Conservation (phyloP, 2,888 invertebrate genomes). For the Kuschelorhynchus macadamiae region DNA sequence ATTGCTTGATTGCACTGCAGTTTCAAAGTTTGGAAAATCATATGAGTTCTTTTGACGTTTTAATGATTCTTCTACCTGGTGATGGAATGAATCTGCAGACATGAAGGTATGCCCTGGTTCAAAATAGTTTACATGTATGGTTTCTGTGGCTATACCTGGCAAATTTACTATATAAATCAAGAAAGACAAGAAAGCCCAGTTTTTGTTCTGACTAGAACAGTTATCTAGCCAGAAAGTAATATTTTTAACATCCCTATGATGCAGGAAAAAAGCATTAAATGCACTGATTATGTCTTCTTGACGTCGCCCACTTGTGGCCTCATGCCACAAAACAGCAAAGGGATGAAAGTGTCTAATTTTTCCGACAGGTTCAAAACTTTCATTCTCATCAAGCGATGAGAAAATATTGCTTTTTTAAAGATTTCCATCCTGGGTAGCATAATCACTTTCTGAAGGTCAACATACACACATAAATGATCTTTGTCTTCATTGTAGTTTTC, state of each 20-base stretch:
- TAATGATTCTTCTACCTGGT: slow-evolving; percentile 17
- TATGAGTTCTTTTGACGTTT: slow-evolving; percentile 8
- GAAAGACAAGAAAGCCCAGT: no score
- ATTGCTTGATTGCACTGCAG: slow-evolving; percentile 18
- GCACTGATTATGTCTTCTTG: slow-evolving; percentile 47
- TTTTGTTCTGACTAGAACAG: slow-evolving; percentile 17
- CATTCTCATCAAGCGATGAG: no score
- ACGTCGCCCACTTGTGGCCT: slow-evolving; percentile 34
- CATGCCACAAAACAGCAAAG: slow-evolving; percentile 51
- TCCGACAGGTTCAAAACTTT: slow-evolving; percentile 48
- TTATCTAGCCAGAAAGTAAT: slow-evolving; percentile 50
- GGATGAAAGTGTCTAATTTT: slow-evolving; percentile 6
- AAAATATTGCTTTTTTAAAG: no score
- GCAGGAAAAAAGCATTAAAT: slow-evolving; percentile 26
- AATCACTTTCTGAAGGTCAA: slow-evolving; percentile 36
- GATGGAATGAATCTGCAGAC: slow-evolving; percentile 23
- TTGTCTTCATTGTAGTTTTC: slow-evolving; percentile 27
- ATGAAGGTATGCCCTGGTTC: slow-evolving; percentile 4
- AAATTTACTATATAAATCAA: no score
- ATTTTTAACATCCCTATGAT: slow-evolving; percentile 43
- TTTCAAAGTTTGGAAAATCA: slow-evolving; percentile 20
- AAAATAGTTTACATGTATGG: slow-evolving; percentile 23
- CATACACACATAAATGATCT: slow-evolving; percentile 22
- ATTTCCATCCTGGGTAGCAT: slow-evolving; percentile 41
- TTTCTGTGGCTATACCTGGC: no score